Percentiles rank a stretch among this genome's conserved stretches.
phyloP scores from a whole-genome alignment of 2,797 vertebrate genomes.

The Mus caroli region DNA sequence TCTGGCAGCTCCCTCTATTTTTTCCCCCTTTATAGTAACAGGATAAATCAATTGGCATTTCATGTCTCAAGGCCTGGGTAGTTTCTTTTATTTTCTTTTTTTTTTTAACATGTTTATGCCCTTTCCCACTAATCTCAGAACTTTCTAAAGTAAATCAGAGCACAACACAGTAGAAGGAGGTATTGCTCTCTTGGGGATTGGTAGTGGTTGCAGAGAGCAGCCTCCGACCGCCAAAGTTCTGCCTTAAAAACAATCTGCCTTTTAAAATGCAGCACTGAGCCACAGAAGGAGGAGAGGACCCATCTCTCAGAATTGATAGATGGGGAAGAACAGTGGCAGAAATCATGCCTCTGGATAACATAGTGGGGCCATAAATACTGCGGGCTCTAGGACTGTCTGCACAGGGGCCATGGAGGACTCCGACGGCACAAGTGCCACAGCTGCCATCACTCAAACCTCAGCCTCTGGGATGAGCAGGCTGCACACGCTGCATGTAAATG shows the following conservation, averaged over 20 bases:
- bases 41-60: constrained; percentile 69
- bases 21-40: constrained; percentile 63
- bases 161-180: constrained; percentile 69
- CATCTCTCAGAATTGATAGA: constrained; percentile 74
- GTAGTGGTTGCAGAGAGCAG: constrained; percentile 52
- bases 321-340: constrained; percentile 58
- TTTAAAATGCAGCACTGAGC: constrained; percentile 68
- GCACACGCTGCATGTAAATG: constrained; percentile 44
- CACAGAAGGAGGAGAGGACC: constrained; percentile 43
- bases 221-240: constrained; percentile 25
- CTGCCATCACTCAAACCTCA: constrained; percentile 67
- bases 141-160: constrained; percentile 76
- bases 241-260: constrained; percentile 73
- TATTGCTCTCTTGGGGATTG: constrained; percentile 64
- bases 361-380: constrained; percentile 66
- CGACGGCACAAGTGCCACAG: background rate
- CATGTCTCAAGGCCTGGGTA: constrained; percentile 56
- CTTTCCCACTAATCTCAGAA: constrained; percentile 60
- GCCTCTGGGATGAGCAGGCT: constrained; percentile 24
- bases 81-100: constrained; percentile 62
- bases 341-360: constrained; percentile 66
- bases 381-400: constrained; percentile 7
- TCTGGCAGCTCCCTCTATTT: constrained; percentile 38
- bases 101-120: constrained; percentile 70
- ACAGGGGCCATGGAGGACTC: constrained; percentile 57